Base-by-base conservation (phyloP, 2,113 vertebrate species). In the Hylia prasina region DNA sequence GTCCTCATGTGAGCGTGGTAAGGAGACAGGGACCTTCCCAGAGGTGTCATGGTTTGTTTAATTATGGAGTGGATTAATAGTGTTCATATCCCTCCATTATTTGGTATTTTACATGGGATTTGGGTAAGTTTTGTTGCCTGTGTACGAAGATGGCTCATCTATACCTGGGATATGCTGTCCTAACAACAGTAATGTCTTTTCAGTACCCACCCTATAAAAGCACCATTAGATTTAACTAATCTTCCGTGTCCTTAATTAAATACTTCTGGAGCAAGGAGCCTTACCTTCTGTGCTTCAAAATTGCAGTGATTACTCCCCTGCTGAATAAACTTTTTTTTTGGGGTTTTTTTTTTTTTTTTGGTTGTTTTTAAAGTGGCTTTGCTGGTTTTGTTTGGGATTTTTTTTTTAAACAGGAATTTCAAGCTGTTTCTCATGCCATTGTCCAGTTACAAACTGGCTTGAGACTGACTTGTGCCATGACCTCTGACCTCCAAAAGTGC, bases 401-500 rank as follows among this genome's bases (percentile, higher is more conserved):
- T 54, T 81, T 65, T 31, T 44, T 76, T 27, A 4, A 85, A 9
- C 13, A 68, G 63, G 65, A 93, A 88, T 96, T 60, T n/a, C n/a
- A 82, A 91, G 30, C 61, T 86, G 42, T 92, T 94, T 82, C 82
- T 95, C 78, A 85, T 96, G 87, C 70, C 63, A 35, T 70, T 79
- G 93, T 91, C 95, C 95, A 91, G 64, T 85, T 75, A 79, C 93
- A 95, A 95, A 95, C 94, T 96, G 82, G 81, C 57, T 85, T 82
- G 86, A 91, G 91, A 87, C 75, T 87, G 86, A 94, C 81, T 97
- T 77, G 89, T 93, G 91, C 87, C 82, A 85, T 54, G 69, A 94
- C 91, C 91, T 94, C 77, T 96, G 97, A 97, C 96, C 93, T 97
- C 90, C 3, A 25, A 96, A 96, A 95, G 85, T 93, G 90, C 89